These are phyloP conservation scores for Isichthys henryi DNA, from an alignment of 2,113 vertebrate species.

Conservation along the genomic window DNA sequence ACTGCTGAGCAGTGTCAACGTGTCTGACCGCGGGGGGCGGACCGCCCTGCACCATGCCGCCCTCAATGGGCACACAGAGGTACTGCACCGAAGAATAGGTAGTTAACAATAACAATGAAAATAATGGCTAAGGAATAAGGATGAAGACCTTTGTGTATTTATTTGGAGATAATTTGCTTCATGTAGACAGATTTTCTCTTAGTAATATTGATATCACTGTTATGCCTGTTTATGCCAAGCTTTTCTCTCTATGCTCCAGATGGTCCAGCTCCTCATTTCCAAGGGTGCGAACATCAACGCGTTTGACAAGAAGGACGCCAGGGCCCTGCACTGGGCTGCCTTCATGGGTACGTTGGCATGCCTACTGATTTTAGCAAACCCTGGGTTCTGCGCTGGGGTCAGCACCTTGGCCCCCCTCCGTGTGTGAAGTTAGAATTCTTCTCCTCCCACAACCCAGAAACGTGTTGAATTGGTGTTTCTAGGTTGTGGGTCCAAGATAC, in stretches of 20 bases:
- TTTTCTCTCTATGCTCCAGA: conserved; percentile 60
- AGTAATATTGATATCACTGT: neutral
- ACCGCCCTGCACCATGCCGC: conserved; percentile 91
- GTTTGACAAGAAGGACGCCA: conserved; percentile 94
- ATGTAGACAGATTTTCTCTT: neutral
- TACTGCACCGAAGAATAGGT: conserved; percentile 31
- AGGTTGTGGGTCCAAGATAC: neutral
- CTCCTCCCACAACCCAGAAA: neutral
- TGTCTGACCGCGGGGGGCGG: conserved; percentile 85
- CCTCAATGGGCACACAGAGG: conserved; percentile 90
- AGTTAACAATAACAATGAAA: neutral
- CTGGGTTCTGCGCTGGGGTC: neutral
- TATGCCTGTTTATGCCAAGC: neutral
- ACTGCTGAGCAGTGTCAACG: conserved; percentile 86
- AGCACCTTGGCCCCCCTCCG: neutral
- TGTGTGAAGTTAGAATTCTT: neutral
- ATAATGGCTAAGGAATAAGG: neutral
- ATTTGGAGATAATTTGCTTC: neutral
- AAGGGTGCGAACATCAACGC: conserved; percentile 97
- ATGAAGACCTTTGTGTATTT: neutral
- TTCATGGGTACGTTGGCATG: conserved; percentile 75
- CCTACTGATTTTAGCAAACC: neutral
- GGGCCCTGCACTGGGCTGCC: conserved; percentile 91
- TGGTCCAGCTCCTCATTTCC: conserved; percentile 85
- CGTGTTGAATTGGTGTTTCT: neutral